Evolutionary conservation across 30 jellyfish, hydroid and myxozoan species (phyloP).

Genomic region (Phacellophora camtschatica): DNA sequence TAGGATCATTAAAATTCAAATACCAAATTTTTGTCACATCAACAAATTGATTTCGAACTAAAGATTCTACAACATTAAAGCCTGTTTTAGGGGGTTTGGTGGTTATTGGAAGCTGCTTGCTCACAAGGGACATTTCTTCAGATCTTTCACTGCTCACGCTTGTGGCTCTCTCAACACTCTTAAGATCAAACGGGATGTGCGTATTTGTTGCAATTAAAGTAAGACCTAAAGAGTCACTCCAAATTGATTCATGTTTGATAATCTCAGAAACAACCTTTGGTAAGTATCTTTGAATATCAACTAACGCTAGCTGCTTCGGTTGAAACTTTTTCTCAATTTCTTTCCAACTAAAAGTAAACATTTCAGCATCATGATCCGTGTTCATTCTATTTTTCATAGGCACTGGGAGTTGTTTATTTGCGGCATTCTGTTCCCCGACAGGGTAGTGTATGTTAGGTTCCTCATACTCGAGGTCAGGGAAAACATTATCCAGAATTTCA

Average conservation of each 20-base stretch:
- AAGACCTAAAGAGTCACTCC: constrained; percentile 75
- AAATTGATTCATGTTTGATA: constrained; percentile 68
- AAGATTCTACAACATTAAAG: constrained; percentile 58
- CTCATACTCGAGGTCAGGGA: constrained; percentile 12
- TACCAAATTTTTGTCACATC: constrained; percentile 67
- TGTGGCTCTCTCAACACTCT: background rate
- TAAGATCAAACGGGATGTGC: constrained; percentile 4
- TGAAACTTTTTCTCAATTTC: constrained; percentile 18
- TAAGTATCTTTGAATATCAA: constrained; percentile 56
- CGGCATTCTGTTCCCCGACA: background rate
- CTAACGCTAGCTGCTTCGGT: constrained; percentile 36
- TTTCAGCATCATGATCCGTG: background rate
- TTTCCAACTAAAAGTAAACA: constrained; percentile 8
- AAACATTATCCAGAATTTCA: constrained; percentile 30
- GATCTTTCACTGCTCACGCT: background rate
- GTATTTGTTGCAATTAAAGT: constrained; percentile 65
- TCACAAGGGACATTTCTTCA: background rate
- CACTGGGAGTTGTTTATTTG: background rate
- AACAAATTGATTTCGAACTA: constrained; percentile 22
- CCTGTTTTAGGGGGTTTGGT: constrained; percentile 63
- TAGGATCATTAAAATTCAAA: constrained; percentile 37
- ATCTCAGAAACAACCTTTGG: constrained; percentile 78
- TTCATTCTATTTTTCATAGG: background rate
- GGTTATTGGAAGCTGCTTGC: background rate
- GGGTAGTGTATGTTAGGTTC: background rate